Base-by-base conservation (phyloP, 2,113 vertebrate species). In the Trachemys scripta region DNA sequence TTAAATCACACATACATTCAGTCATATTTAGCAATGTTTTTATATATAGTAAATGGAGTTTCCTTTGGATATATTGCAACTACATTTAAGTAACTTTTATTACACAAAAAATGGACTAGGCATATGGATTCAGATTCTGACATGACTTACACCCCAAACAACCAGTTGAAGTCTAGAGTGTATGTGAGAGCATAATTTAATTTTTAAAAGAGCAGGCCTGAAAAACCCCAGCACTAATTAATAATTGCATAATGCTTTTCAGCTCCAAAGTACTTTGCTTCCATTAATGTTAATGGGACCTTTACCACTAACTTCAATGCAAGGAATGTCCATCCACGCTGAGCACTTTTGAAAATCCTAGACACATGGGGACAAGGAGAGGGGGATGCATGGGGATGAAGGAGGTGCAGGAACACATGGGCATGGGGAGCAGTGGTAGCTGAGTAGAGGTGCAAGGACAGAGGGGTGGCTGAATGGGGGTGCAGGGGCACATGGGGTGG, bases 191-290 rank as follows among this genome's bases (percentile, higher is more conserved):
- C 85, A 54, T 56, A 0, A 6, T 25, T 45, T 76, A 90, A 11
- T 19, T 31, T n/a, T 4, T 27, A 11, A 82, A 89, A 69, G 38
- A 75, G 35, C 80, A 38, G 16, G 2, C 31, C 8, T 20, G 62
- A 69, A 69, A 69, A 69, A 38, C 42, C 31, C 49, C 45, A 24
- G 22, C 11, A 11, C 38, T 76, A 76, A 45, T 7, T 19, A 3
- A 1, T 35, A 79, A 10, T 45, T 62, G 59, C 13, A 72, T 49
- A 7, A 4, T 53, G 81, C 20, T 65, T 42, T 24, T 53, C 62
- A 10, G 8, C 3, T 88, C 8, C 47, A 45, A 0, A 0, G 11
- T 4, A 5, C 10, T 76, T 11, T 20, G 65, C 17, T 45, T 76
- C 38, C 72, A 76, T 8, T 76, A 10, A 45, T 27, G 42, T 76